Conservation (phyloP, 2,797 vertebrate species). For the Pseudomugil gertrudae region DNA sequence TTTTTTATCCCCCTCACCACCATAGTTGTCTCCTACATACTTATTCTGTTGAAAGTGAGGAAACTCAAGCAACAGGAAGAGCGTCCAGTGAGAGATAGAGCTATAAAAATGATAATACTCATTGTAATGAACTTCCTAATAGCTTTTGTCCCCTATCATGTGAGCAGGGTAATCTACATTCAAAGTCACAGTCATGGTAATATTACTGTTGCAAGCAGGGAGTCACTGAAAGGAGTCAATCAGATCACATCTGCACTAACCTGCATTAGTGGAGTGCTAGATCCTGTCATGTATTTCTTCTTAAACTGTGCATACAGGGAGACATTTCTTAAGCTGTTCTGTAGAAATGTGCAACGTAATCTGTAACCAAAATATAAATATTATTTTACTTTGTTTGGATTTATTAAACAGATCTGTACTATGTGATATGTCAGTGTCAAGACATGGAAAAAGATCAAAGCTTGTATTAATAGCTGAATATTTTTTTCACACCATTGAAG, state of each 20-base stretch:
- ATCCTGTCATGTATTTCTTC: slow-evolving; percentile 84
- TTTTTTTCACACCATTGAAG: neutral
- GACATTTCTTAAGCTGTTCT: slow-evolving; percentile 64
- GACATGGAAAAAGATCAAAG: neutral
- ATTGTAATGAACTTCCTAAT: slow-evolving; percentile 77
- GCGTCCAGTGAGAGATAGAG: slow-evolving; percentile 64
- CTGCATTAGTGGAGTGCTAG: slow-evolving; percentile 76
- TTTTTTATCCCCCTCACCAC: slow-evolving; percentile 74
- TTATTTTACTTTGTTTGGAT: neutral
- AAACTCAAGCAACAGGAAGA: slow-evolving; percentile 46
- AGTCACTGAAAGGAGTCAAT: slow-evolving; percentile 63
- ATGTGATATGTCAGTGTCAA: neutral
- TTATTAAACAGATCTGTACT: neutral
- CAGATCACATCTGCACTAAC: slow-evolving; percentile 80
- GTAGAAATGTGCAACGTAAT: slow-evolving; percentile 29
- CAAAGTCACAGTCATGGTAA: slow-evolving; percentile 4
- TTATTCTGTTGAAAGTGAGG: slow-evolving; percentile 77
- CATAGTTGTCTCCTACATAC: slow-evolving; percentile 70
- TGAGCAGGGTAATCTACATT: slow-evolving; percentile 78
- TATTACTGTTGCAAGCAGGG: neutral
- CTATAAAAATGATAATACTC: slow-evolving; percentile 74
- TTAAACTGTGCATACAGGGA: slow-evolving; percentile 70
- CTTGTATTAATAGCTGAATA: neutral
- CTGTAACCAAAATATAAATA: slow-evolving; percentile 9
- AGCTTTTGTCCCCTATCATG: slow-evolving; percentile 81